Evolutionary conservation across 2,797 vertebrate genomes (phyloP).

Genomic region (Thunnus albacares): DNA sequence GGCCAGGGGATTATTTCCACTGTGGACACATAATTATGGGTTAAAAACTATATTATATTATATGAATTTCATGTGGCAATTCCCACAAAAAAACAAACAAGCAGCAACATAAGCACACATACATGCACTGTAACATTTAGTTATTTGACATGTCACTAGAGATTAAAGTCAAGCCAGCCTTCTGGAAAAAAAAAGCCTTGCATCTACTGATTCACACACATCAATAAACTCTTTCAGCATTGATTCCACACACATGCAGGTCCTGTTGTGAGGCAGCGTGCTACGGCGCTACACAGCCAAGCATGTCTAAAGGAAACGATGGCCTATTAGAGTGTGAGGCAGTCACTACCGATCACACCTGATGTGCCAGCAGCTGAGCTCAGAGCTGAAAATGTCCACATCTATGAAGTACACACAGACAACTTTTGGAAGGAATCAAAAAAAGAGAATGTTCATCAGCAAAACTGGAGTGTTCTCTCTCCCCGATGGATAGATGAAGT

Average conservation of each 20-base stretch:
- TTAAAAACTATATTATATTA: no score
- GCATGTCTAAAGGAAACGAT: slow-evolving; percentile 21
- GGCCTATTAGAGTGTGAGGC: slow-evolving; percentile 20
- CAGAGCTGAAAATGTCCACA: slow-evolving; percentile 26
- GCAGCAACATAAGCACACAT: not conserved
- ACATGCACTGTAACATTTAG: not conserved
- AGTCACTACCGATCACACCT: not conserved
- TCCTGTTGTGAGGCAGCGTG: not conserved
- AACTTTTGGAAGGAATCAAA: slow-evolving; percentile 10
- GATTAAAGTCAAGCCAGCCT: not conserved
- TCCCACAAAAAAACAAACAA: no score
- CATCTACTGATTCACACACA: not conserved
- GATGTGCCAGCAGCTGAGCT: slow-evolving; percentile 22
- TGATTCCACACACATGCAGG: not conserved
- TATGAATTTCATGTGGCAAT: no score
- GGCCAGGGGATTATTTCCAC: no score
- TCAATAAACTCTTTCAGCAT: not conserved
- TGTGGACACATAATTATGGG: no score
- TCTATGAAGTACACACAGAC: not conserved
- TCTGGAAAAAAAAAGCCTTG: not conserved
- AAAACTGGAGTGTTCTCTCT: not conserved
- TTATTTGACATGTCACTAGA: not conserved
- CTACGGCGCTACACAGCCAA: not conserved
- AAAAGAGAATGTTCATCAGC: slow-evolving; percentile 6
- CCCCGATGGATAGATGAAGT: slow-evolving; percentile 12